A percentile compares a stretch with the other conserved stretches of the same genome.
phyloP scores from a whole-genome alignment of 1,140 invertebrate genomes.

The Drosophila neocordata region DNA sequence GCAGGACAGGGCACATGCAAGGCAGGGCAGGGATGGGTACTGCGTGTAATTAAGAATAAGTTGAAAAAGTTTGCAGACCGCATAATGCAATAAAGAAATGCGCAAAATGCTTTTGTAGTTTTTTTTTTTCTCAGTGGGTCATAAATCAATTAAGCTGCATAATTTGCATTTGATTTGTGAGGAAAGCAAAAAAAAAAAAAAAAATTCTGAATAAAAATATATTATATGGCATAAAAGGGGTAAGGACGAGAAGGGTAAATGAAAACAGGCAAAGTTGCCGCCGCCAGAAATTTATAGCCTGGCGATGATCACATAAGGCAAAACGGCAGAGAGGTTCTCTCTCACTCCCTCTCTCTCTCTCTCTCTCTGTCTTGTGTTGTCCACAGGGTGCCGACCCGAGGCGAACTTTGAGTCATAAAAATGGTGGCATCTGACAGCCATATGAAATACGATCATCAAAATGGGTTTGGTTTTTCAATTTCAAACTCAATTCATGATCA shows the following conservation, averaged over 20 bases:
- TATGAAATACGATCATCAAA: slow-evolving; percentile 61
- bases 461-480: slow-evolving; percentile 37
- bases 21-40: neutral
- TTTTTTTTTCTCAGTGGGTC: slow-evolving; percentile 29
- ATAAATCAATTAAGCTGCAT: slow-evolving; percentile 78
- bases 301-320: slow-evolving; percentile 45
- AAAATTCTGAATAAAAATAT: slow-evolving; percentile 6
- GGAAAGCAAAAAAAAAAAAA: slow-evolving; percentile 10
- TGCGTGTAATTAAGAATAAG: slow-evolving; percentile 72
- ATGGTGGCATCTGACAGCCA: slow-evolving; percentile 38
- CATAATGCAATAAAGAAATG: slow-evolving; percentile 57
- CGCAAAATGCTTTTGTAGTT: slow-evolving; percentile 46
- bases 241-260: slow-evolving; percentile 6
- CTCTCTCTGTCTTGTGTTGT: slow-evolving; percentile 13
- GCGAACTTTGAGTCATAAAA: slow-evolving; percentile 63
- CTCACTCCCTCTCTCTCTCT: slow-evolving; percentile 2
- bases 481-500: slow-evolving; percentile 29
- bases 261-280: slow-evolving; percentile 32
- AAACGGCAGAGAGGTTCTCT: slow-evolving; percentile 27
- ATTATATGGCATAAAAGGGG: slow-evolving; percentile 36
- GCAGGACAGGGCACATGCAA: too few relatives aligned
- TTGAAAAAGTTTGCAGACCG: slow-evolving; percentile 66
- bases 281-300: slow-evolving; percentile 57
- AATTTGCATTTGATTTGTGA: slow-evolving; percentile 80
- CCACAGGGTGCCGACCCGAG: slow-evolving; percentile 50